Evolutionary conservation across 2,113 vertebrate species (phyloP), one percentile per base, ranked within the genome.

Genomic region (Rousettus leschenaultii): DNA sequence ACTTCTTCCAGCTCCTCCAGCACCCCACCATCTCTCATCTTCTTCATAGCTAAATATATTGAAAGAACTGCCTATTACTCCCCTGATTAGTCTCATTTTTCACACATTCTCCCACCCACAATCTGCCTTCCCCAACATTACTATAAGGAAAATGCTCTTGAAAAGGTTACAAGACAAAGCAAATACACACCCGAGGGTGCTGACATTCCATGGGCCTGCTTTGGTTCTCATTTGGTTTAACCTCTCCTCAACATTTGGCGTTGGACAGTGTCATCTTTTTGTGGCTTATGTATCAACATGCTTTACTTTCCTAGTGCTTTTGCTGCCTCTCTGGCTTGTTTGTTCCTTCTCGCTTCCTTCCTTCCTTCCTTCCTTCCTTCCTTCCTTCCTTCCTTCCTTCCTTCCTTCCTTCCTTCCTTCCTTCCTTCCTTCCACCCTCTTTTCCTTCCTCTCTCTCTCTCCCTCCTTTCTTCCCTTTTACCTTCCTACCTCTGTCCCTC

Each of bases 341-440:
- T 9, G 2, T 51, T 48, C 38, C 48, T 30, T n/a, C n/a, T n/a
- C n/a, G n/a, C 7, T 21, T 5, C 7, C 3, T 28, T 3, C 12
- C 5, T 28, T 33, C 8, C 28, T 22, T 4, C 1, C 15, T 14
- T 2, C 26, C 7, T 21, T 5, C 7, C 3, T 28, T 3, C 12
- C 5, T 28, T 33, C 16, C 14, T 70, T 7, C 18, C 6, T 13
- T 19, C 7, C 5, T 63, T 1, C 18, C 16, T 53, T 3, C 7
- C 53, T 53, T 0, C 18, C 22, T 21, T 1, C 33, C 3, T 26
- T 4, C 0, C 7, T 5, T 6, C 21, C 18, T 12, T 19, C 61
- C 19, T 4, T 9, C 18, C 0, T 1, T 12, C 1, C 11, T 14
- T 33, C 4, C 40, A 45, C 14, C 7, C 8, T 6, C 70, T 5